Evolutionary conservation across 92 coral and sea anemone genomes (phyloP), one percentile per base, ranked within the genome.

Genomic region (Metridium senile): DNA sequence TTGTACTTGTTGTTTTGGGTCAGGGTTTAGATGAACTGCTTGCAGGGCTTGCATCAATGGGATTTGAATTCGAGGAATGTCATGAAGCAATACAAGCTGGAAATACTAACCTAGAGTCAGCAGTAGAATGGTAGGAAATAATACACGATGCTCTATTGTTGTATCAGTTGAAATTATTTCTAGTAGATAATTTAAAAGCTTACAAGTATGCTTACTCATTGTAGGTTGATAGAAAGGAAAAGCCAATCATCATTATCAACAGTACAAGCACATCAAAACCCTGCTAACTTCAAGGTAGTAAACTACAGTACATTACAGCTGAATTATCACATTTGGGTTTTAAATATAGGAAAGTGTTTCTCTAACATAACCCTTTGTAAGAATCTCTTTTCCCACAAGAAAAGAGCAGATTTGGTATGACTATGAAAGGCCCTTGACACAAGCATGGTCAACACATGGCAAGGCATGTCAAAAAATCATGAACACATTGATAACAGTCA

Each of bases 41-140:
- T 53, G 89, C 91, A 72, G 93, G 87, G 10, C 75, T 94, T 85
- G 92, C 97, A 18, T 94, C 94, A 25, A 83, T 94, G 97, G 98
- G 98, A 1, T 94, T 94, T 86, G 98, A 94, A 59, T 69, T 91
- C 47, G 97, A 89, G 57, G 90, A 89, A 27, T 94, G 97, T 59
- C 90, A 92, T 47, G 59, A 64, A 33, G 98, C 98, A 8, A 30
- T 94, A 25, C 86, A 84, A 17, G 97, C 91, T n/a, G 98, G 98
- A 13, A 82, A 94, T 62, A 81, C 52, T 52, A 83, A 92, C 17
- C 78, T 94, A 19, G 97, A 94, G 74, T 69, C 91, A 81, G 98
- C 98, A 32, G 85, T 94, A 26, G 98, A 94, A 81, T 94, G 98
- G 98, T 87, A 72, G 20, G 35, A n/a, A 51, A n/a, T n/a, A n/a